Conservation (phyloP, 2,888 invertebrate species). For the Synanthedon formicaeformis region DNA sequence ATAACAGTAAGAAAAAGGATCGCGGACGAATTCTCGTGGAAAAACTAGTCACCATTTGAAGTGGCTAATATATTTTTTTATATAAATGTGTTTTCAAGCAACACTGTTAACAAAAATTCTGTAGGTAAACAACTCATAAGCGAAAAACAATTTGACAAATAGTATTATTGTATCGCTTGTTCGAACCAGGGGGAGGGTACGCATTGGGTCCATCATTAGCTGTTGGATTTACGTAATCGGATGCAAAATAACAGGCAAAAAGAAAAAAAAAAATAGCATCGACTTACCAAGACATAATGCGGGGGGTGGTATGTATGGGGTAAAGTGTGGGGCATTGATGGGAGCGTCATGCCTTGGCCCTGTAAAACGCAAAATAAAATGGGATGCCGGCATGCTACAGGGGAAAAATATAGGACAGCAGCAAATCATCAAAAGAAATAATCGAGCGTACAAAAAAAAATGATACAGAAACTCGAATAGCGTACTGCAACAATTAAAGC, state of each 20-base stretch:
- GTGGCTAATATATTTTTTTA: too few relatives aligned
- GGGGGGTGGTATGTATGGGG: constrained; percentile 68
- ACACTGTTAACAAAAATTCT: too few relatives aligned
- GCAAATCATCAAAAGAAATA: constrained; percentile 4
- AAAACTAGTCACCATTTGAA: too few relatives aligned
- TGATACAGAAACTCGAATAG: neutral
- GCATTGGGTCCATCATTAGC: too few relatives aligned
- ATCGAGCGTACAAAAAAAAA: constrained; percentile 14
- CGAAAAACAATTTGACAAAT: too few relatives aligned
- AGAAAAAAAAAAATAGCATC: constrained; percentile 16
- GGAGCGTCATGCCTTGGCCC: constrained; percentile 67
- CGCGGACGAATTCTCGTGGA: too few relatives aligned
- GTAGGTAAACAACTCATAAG: too few relatives aligned
- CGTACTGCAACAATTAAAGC: neutral
- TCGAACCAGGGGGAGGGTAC: too few relatives aligned
- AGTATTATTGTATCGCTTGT: too few relatives aligned
- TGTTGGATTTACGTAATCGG: too few relatives aligned
- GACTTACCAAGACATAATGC: constrained; percentile 69
- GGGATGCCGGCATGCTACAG: constrained; percentile 59
- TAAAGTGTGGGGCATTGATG: constrained; percentile 66
- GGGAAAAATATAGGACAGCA: constrained; percentile 22
- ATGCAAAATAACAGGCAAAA: constrained; percentile 5
- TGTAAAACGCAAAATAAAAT: constrained; percentile 58
- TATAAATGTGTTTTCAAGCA: too few relatives aligned
- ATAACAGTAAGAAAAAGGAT: too few relatives aligned